Base-by-base conservation (phyloP, 2,888 invertebrate species). In the Anarsia innoxiella region DNA sequence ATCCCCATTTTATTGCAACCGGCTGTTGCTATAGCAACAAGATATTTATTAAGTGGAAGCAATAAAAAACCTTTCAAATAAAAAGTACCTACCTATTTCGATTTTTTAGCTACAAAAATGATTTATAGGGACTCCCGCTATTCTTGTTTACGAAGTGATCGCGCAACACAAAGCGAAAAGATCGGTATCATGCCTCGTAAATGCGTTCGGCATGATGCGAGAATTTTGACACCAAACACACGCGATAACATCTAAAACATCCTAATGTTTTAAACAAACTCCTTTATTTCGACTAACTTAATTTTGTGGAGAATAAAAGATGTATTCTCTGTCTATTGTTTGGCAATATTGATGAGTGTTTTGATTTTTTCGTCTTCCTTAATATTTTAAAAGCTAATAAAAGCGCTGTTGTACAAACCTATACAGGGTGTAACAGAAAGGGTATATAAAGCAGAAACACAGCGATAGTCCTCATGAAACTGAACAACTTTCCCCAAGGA, bases 181-280 rank as follows among this genome's bases (percentile, higher is more conserved):
- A 79, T 82, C 59, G 35, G 44, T 80, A 83, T 83, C 83, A 46
- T 45, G 45, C 45, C 51, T 53, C 63, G 60, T 64, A 79, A 82
- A 79, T 82, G 78, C 53, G 66, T 78, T 76, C 82, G 61, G 80
- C 79, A 78, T 84, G 83, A 84, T 78, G 82, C 74, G 83, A 79
- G 79, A 80, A 59, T 82, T 83, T 80, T 84, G 83, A 84, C 84
- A 83, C 82, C 82, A 83, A 78, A 84, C 74, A 77, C 48, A 15
- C 39, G 10, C 51, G 84, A 84, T 84, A 84, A 76, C 57, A 84
- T 84, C 83, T 79, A 77, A 75, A 80, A 75, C 67, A 64, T 59
- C 39, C 82, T 84, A 83, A 83, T 83, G 80, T 82, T 84, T 82
- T 83, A 82, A 83, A 83, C 84, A 84, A 83, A 83, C 82, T 80